These are phyloP conservation scores for Drosophila anomelani DNA, from an alignment of 2,888 invertebrate genomes.

Conservation along the genomic window DNA sequence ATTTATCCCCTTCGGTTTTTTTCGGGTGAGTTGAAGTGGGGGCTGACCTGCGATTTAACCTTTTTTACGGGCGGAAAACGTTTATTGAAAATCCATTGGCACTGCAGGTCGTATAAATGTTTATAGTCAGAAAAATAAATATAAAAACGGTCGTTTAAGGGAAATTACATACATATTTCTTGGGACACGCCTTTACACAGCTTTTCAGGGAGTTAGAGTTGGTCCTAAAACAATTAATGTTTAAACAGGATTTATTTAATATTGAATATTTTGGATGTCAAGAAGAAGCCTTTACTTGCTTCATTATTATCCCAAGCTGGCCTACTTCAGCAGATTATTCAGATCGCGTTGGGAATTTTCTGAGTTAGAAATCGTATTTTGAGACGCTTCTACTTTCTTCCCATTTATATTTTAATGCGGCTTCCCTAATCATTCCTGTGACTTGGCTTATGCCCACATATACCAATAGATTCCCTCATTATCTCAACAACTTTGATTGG, in stretches of 20 bases:
- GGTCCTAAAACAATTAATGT: neutral
- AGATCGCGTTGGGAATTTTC: neutral
- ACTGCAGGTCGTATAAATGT: conserved; percentile 45
- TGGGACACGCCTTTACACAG: neutral
- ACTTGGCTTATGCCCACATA: neutral
- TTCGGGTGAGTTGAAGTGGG: conserved; percentile 46
- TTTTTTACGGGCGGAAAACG: conserved; percentile 28
- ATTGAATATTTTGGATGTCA: neutral
- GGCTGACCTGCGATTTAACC: conserved; percentile 7
- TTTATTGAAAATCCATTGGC: conserved; percentile 39
- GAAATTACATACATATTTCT: conserved; percentile 1
- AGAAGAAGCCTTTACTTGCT: neutral
- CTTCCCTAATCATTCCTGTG: neutral
- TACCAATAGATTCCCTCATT: conserved; percentile 23
- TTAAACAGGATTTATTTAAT: neutral
- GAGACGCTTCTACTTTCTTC: neutral
- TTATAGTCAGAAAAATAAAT: conserved; percentile 34
- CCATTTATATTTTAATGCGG: neutral
- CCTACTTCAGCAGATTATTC: neutral
- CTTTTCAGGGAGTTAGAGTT: neutral
- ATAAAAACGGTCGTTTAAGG: conserved; percentile 14
- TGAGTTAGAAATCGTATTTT: neutral
- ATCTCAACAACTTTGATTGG: conserved; percentile 23
- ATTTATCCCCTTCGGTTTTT: conserved; percentile 17
- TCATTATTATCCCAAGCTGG: neutral